A percentile compares a stretch with the other conserved stretches of the same genome.
These are phyloP conservation scores for Tenodera sinensis DNA, from an alignment of 2,888 invertebrate species.

Conservation along the genomic window DNA sequence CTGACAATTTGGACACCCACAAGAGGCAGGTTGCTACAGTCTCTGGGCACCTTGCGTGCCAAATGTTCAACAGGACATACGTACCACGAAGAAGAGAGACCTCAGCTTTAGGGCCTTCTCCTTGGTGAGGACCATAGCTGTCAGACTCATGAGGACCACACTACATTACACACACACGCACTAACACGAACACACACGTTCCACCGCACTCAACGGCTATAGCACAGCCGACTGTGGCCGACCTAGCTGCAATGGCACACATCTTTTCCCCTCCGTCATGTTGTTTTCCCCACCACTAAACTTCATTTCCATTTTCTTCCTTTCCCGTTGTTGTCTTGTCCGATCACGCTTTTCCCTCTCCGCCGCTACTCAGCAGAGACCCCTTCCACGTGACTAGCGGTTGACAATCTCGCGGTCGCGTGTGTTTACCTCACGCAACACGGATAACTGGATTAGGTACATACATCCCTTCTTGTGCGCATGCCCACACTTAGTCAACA, in stretches of 20 bases:
- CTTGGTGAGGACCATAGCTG: slow-evolving; percentile 27
- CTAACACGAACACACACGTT: not conserved
- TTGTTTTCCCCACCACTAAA: not conserved
- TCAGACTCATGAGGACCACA: slow-evolving; percentile 13
- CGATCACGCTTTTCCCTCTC: not conserved
- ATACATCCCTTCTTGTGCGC: not conserved
- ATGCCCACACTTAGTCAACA: no score
- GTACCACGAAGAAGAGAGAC: slow-evolving; percentile 32
- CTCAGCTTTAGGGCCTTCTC: slow-evolving; percentile 29
- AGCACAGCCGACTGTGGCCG: not conserved
- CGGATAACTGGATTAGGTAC: not conserved
- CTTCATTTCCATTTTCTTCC: slow-evolving; percentile 16
- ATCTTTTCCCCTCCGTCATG: not conserved
- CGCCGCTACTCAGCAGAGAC: not conserved
- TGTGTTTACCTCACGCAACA: not conserved
- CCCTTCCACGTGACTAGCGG: not conserved
- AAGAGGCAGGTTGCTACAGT: no score
- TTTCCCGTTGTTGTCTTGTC: not conserved
- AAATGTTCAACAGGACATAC: not conserved
- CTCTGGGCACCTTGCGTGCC: no score
- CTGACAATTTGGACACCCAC: no score
- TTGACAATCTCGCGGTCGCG: not conserved
- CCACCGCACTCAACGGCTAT: not conserved
- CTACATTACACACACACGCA: not conserved
- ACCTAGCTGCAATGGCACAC: not conserved